Conservation (phyloP, 2,888 invertebrate genomes). For the Netelia virgata region DNA sequence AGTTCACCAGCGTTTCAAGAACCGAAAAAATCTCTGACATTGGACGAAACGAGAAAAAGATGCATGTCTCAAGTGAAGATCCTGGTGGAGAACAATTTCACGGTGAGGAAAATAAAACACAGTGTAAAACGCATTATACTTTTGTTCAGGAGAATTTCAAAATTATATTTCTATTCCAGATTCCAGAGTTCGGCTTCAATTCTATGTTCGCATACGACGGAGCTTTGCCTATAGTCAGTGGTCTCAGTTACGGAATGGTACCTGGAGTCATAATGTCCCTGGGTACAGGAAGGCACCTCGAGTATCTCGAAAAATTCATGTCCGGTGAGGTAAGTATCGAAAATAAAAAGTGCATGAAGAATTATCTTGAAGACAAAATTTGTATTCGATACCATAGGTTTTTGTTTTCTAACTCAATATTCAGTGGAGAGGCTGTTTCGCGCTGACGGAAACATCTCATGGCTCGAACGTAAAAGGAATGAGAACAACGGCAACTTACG, state of each 20-base stretch:
- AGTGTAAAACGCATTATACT: neutral
- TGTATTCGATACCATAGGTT: neutral
- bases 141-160: neutral
- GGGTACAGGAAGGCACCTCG: constrained; percentile 85
- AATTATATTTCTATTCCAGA: constrained; percentile 71
- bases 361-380: too few species aligned
- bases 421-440: constrained; percentile 92
- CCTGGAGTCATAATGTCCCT: constrained; percentile 84
- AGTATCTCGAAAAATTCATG: constrained; percentile 80
- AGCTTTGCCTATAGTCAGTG: constrained; percentile 81
- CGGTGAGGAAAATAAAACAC: constrained; percentile 64
- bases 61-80: constrained; percentile 71
- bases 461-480: constrained; percentile 97
- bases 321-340: constrained; percentile 79
- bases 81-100: constrained; percentile 70
- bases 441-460: constrained; percentile 97
- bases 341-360: neutral
- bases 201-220: constrained; percentile 81
- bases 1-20: constrained; percentile 92
- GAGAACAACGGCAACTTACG: constrained; percentile 95
- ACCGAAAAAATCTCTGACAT: constrained; percentile 86
- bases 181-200: constrained; percentile 71
- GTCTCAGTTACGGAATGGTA: constrained; percentile 85
- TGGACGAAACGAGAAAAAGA: constrained; percentile 90
- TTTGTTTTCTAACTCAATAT: constrained; percentile 3